Base-by-base conservation (phyloP, 2,113 vertebrate species). In the Leucopsar rothschildi region DNA sequence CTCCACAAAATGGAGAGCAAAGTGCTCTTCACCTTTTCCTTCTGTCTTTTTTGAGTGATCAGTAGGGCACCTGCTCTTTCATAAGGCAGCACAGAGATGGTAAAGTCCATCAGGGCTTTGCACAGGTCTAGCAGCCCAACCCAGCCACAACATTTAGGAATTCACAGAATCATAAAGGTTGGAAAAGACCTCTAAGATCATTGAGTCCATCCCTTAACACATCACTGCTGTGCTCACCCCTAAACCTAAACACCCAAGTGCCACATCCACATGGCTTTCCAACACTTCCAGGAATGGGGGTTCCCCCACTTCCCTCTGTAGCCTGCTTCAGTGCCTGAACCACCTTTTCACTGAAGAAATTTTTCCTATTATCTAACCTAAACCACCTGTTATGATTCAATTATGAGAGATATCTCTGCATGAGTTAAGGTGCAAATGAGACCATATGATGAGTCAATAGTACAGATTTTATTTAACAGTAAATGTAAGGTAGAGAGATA, bases 171-270 rank as follows among this genome's bases (percentile, higher is more conserved):
- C 22, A 56, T 35, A 50, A 44, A 63, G 15, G 18, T 28, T 49
- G 40, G 15, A 42, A 77, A 70, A 83, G 10, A 37, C 7, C 31
- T 50, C 27, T 37, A 14, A 49, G 22, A 33, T 55, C 13, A 29
- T 21, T 29, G 9, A 83, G 21, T 49, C 21, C 40, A 33, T 20
- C 25, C 27, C 31, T 73, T 16, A 50, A 37, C 6, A 17, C 17
- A 72, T 42, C 14, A 40, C 4, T 0, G 0, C 25, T 5, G 1
- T 31, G 63, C 42, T 61, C 20, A 76, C 2, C 1, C 6, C 35
- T 61, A 42, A 82, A 27, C 10, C 25, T 37, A 31, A 42, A 69
- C 21, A 29, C 47, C 47, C 11, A 55, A 55, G 17, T 27, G 55
- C 25, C 35, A 82, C 14, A 55, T 20, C 25, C 71, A 20, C 22